These are phyloP conservation scores for Epirrhoe alternata DNA, from an alignment of 2,888 invertebrate genomes.

Conservation along the genomic window DNA sequence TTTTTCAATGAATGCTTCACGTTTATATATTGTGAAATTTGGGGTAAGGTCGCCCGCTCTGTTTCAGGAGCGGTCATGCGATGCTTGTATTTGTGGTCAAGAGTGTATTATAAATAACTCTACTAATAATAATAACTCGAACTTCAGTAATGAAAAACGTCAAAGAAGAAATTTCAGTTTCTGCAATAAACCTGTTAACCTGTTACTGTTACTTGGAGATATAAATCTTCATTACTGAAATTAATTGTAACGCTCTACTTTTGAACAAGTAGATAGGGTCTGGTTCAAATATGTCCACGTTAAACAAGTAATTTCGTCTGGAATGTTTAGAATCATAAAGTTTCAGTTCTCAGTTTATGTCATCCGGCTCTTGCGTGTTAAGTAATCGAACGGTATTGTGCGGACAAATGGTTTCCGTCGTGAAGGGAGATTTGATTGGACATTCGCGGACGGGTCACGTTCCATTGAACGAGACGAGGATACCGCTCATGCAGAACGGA, in stretches of 20 bases:
- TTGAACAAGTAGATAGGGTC: background rate
- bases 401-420: conserved; percentile 60
- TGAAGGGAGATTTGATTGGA: conserved; percentile 63
- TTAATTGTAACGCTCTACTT: background rate
- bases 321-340: conserved; percentile 19
- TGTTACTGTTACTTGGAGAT: background rate
- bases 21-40: conserved; percentile 43
- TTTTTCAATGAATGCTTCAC: conserved; percentile 47
- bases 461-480: conserved; percentile 71
- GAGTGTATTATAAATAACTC: background rate
- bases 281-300: background rate
- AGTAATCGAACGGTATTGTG: conserved; percentile 49
- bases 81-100: conserved; percentile 24
- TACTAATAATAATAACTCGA: background rate
- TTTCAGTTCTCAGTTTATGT: conserved; percentile 30
- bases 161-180: conserved; percentile 4
- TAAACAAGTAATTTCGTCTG: background rate
- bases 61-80: conserved; percentile 14
- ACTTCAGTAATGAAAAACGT: background rate
- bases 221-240: background rate
- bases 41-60: conserved; percentile 46
- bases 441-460: conserved; percentile 72
- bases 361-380: conserved; percentile 42
- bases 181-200: background rate
- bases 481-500: conserved; percentile 71